A percentile compares a stretch with the other conserved stretches of the same genome.
phyloP scores from a whole-genome alignment of 64 coral and sea anemone species.

The Montipora sp. region DNA sequence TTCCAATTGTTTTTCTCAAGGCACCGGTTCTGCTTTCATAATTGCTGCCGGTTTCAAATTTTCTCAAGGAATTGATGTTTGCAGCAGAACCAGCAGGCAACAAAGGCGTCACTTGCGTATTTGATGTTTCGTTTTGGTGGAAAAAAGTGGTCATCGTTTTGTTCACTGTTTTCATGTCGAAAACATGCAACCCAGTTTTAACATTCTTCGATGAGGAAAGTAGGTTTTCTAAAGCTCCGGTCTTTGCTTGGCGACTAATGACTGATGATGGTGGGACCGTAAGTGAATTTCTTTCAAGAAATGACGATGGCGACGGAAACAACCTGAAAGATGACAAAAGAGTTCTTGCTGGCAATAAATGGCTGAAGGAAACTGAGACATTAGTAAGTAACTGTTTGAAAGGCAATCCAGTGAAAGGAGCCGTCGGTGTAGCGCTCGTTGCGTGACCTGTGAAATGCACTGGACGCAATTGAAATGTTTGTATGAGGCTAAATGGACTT shows the following conservation, averaged over 20 bases:
- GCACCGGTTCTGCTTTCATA: neutral
- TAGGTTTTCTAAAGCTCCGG: neutral
- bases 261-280: neutral
- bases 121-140: neutral
- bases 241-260: no score
- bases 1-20: neutral
- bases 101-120: neutral
- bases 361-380: neutral
- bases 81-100: neutral
- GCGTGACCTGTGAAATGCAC: neutral
- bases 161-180: neutral
- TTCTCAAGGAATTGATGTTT: neutral
- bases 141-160: neutral
- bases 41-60: neutral
- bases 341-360: neutral
- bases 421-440: neutral
- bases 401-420: neutral
- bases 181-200: neutral
- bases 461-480: neutral
- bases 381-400: no score
- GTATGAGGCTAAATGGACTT: neutral
- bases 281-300: neutral
- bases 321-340: neutral
- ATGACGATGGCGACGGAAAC: neutral
- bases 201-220: neutral